A percentile compares a stretch with the other conserved stretches of the same genome.
These are phyloP conservation scores for Agrotis exclamationis DNA, from an alignment of 2,888 invertebrate species.

Conservation along the genomic window DNA sequence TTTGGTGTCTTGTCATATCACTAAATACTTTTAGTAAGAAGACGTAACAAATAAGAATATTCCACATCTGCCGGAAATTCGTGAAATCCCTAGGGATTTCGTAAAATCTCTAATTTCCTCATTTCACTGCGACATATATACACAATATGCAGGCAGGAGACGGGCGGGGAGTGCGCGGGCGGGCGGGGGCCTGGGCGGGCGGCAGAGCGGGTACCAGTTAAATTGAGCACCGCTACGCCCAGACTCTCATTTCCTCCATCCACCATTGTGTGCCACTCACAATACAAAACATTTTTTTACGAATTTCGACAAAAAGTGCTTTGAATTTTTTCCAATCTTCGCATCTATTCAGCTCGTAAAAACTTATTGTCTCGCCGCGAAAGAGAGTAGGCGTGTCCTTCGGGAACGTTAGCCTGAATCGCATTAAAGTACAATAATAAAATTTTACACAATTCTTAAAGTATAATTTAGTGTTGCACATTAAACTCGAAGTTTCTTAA, in stretches of 20 bases:
- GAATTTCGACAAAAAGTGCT: slow-evolving; percentile 90
- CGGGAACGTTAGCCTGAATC: slow-evolving; percentile 65
- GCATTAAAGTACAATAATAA: slow-evolving; percentile 76
- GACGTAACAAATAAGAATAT: too few species aligned
- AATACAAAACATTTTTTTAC: slow-evolving; percentile 91
- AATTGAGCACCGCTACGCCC: slow-evolving; percentile 88
- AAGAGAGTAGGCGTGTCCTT: slow-evolving; percentile 77
- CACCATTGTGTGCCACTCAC: slow-evolving; percentile 89
- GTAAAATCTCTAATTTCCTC: too few species aligned
- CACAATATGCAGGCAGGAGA: slow-evolving; percentile 71
- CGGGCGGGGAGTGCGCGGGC: slow-evolving; percentile 47
- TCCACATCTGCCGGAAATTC: too few species aligned
- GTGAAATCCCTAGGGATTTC: too few species aligned
- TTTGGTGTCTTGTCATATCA: too few species aligned
- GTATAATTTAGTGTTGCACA: slow-evolving; percentile 78
- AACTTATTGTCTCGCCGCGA: slow-evolving; percentile 86
- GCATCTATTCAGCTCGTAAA: slow-evolving; percentile 87
- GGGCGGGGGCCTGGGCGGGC: slow-evolving; percentile 62
- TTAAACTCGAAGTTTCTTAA: slow-evolving; percentile 80
- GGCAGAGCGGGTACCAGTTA: slow-evolving; percentile 82
- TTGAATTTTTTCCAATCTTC: slow-evolving; percentile 90
- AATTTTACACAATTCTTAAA: slow-evolving; percentile 76
- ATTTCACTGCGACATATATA: too few species aligned
- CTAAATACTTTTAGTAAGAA: too few species aligned
- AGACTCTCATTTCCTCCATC: slow-evolving; percentile 90